Percentiles rank a stretch among this genome's conserved stretches.
These are phyloP conservation scores for Drosophila tanythrix DNA, from an alignment of 2,888 invertebrate genomes.

Conservation along the genomic window DNA sequence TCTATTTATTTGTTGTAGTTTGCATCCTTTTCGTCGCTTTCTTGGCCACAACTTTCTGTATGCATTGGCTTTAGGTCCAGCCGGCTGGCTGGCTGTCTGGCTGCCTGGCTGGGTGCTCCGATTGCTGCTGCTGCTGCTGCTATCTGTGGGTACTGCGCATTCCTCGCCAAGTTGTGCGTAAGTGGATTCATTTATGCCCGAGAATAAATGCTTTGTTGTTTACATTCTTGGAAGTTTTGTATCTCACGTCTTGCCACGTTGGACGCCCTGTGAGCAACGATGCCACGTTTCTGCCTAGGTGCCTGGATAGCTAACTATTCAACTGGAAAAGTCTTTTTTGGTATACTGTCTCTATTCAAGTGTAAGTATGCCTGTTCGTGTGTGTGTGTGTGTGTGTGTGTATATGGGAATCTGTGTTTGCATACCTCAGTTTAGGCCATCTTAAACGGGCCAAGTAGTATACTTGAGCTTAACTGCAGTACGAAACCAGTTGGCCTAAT, in stretches of 20 bases:
- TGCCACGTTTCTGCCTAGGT: constrained; percentile 41
- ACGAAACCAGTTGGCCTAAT: constrained; percentile 31
- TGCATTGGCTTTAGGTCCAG: constrained; percentile 54
- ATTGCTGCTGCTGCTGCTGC: constrained; percentile 17
- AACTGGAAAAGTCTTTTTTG: constrained; percentile 51
- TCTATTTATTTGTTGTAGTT: constrained; percentile 25
- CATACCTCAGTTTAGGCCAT: constrained; percentile 34
- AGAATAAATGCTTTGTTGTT: constrained; percentile 76
- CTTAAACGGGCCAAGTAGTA: constrained; percentile 26
- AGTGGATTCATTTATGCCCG: constrained; percentile 75
- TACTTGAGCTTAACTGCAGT: constrained; percentile 13
- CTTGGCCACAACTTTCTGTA: constrained; percentile 51
- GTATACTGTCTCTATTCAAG: constrained; percentile 20
- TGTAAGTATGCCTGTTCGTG: constrained; percentile 10
- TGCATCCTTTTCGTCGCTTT: constrained; percentile 46
- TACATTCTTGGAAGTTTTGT: constrained; percentile 75
- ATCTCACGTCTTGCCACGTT: constrained; percentile 65
- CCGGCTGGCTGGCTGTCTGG: background rate
- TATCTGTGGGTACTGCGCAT: constrained; percentile 23
- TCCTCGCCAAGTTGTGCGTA: constrained; percentile 59
- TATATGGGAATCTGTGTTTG: constrained; percentile 22
- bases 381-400: constrained; percentile 1
- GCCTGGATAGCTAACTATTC: constrained; percentile 44
- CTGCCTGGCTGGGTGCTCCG: constrained; percentile 1
- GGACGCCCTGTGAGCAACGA: constrained; percentile 42